Conservation (phyloP, 2,113 vertebrate species). For the Percopsis transmontana region DNA sequence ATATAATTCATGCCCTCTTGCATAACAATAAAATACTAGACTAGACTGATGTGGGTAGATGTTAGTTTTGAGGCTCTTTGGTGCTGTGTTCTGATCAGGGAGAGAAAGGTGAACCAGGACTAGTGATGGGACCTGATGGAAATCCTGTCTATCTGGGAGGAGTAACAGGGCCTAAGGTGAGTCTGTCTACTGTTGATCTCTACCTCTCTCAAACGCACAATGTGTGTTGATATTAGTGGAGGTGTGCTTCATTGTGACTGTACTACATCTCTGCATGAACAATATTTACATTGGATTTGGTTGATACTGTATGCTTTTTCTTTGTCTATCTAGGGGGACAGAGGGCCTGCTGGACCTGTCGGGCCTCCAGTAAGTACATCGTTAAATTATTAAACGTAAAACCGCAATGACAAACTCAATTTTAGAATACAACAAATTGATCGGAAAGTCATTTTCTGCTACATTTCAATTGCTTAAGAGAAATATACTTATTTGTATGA, state of each 20-base stretch:
- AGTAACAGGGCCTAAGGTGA: constrained; percentile 62
- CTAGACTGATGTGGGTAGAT: neutral
- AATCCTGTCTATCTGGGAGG: constrained; percentile 56
- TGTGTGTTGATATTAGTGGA: neutral
- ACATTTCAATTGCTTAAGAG: neutral
- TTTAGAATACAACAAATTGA: constrained; percentile 12
- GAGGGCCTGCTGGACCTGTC: constrained; percentile 67
- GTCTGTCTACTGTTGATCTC: constrained; percentile 5
- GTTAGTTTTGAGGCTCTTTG: neutral
- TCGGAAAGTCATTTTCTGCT: neutral
- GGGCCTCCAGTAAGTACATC: constrained; percentile 71
- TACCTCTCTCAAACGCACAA: neutral
- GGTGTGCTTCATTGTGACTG: neutral
- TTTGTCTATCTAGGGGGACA: constrained; percentile 66
- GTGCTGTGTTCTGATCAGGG: constrained; percentile 60
- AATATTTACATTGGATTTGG: neutral
- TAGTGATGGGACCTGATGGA: constrained; percentile 75
- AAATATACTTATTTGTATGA: neutral
- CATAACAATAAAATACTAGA: neutral
- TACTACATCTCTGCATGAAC: neutral
- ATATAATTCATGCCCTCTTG: no score
- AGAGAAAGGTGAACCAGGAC: constrained; percentile 78
- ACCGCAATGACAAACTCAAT: neutral
- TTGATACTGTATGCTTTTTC: neutral
- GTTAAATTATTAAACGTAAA: neutral